Percentiles rank a stretch among this genome's conserved stretches.
Conservation (phyloP, 2,888 invertebrate genomes). For the Chouioia cunea region DNA sequence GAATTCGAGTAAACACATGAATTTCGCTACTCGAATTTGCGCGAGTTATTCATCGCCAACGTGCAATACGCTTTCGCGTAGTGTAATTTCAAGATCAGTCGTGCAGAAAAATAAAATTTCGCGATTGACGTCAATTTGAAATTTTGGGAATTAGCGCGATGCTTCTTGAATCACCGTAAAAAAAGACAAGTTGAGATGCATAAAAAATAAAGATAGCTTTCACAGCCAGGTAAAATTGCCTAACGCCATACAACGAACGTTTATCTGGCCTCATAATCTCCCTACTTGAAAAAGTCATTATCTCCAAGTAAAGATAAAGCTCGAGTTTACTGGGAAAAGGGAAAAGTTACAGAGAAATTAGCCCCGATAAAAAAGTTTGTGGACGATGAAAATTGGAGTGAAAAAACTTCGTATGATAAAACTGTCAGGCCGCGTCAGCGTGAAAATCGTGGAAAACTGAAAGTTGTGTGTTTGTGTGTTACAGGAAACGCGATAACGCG, state of each 20-base stretch:
- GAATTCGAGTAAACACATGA: no score
- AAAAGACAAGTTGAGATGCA: neutral
- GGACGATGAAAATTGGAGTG: neutral
- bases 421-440: neutral
- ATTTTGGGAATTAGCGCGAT: no score
- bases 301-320: conserved; percentile 1
- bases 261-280: conserved; percentile 1
- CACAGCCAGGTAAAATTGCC: neutral
- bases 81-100: no score
- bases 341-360: neutral
- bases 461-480: neutral
- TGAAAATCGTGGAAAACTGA: neutral
- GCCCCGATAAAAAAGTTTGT: no score
- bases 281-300: conserved; percentile 1
- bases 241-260: neutral
- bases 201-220: neutral
- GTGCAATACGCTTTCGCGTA: no score
- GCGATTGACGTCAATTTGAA: no score
- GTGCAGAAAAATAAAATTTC: no score
- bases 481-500: conserved; percentile 29
- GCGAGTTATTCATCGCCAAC: no score
- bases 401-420: neutral
- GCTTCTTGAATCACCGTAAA: neutral
- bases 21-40: no score
- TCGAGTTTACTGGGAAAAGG: neutral